Evolutionary conservation across 2,113 vertebrate species (phyloP).

Genomic region (Phainopepla nitens): DNA sequence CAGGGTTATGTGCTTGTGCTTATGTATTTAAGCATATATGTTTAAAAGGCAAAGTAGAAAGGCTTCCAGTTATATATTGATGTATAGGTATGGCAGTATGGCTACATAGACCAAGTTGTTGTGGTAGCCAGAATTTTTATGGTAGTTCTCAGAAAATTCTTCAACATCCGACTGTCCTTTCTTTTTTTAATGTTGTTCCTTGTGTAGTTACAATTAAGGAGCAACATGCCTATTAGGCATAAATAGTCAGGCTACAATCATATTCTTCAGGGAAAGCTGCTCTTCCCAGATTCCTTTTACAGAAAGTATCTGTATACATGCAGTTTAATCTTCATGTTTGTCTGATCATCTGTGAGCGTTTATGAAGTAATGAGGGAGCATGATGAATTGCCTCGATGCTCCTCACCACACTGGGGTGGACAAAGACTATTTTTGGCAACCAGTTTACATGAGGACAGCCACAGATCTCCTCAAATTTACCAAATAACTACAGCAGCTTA

Average conservation of each 20-base stretch:
- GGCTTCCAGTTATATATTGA: background rate
- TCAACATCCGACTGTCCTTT: background rate
- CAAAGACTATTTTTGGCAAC: background rate
- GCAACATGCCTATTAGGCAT: conserved; percentile 19
- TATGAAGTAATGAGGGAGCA: background rate
- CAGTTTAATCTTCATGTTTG: background rate
- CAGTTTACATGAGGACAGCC: background rate
- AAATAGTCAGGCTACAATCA: conserved; percentile 28
- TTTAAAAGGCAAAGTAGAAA: background rate
- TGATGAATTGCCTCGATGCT: background rate
- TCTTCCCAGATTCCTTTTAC: background rate
- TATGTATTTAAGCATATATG: background rate
- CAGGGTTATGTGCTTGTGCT: background rate
- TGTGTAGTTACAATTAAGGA: conserved; percentile 24
- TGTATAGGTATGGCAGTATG: background rate
- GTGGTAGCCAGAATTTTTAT: background rate
- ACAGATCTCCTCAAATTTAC: background rate
- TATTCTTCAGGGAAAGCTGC: background rate
- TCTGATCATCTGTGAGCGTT: background rate
- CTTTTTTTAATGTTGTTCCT: background rate
- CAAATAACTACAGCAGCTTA: background rate
- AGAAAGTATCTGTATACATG: background rate
- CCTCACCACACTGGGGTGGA: background rate
- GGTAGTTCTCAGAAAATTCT: background rate
- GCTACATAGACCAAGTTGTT: background rate